Evolutionary conservation across 1,140 invertebrate genomes (phyloP), one percentile per base, ranked within the genome.

Genomic region (Nephotettix cincticeps): DNA sequence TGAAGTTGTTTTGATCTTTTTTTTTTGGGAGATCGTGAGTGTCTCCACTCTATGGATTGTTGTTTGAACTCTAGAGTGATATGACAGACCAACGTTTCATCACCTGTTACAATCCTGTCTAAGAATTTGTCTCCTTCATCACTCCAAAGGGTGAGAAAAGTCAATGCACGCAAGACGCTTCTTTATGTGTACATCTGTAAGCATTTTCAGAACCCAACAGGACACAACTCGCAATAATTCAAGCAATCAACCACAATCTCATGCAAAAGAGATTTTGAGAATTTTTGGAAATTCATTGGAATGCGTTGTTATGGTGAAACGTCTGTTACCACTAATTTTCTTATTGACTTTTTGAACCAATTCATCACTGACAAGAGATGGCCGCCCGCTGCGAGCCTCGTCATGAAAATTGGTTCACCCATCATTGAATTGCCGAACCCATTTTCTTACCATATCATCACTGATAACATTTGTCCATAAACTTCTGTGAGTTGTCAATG

Each of bases 121-220:
- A 43, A 54, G 19, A 64, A 61, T 61, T 61, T 29, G 17, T 61
- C 56, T 61, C 56, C 56, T 25, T 61, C 56, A 54, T 36, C 45
- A 43, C 58, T 73, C n/a, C 71, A 68, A n/a, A n/a, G 19, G 67
- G 45, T 73, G 64, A 36, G 61, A 71, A 45, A 69, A 71, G 68
- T 65, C 21, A 61, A 25, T 61, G 56, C 56, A 61, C 56, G 21
- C 40, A 43, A 43, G 40, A 11, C 40, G 40, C 40, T 43, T 43
- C 40, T 43, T 43, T 43, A 11, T 43, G 40, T 43, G 40, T 43
- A 11, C 40, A 43, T 43, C 40, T 43, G 40, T 43, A 43, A 43
- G 40, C 40, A 43, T 43, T 43, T 43, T 43, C 40, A n/a, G 40
- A 43, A 43, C 40, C 9, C 40, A 43, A 43, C 40, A 11, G 9